Evolutionary conservation across 1,140 invertebrate genomes (phyloP), one percentile per base, ranked within the genome.

Genomic region (Bombyx mandarina): DNA sequence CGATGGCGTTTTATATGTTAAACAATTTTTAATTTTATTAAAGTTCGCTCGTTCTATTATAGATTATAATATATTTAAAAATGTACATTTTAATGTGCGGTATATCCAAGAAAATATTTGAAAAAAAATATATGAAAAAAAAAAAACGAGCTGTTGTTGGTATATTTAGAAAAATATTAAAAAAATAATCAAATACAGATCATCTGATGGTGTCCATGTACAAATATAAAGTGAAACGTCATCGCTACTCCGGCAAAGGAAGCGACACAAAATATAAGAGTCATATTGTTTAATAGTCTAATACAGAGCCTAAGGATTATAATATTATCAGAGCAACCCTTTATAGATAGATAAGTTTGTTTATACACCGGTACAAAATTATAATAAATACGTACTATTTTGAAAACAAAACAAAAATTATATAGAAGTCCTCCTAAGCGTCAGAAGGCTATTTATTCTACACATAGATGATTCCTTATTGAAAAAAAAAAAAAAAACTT

Each of bases 31-130:
- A 86, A 88, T 86, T 86, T 86, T 86, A 86, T 86, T 75, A 71
- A 83, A 86, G 84, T 83, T 86, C 83, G 84, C 82, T 87, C 84
- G 84, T 87, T 87, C 81, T 69, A 69, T 85, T 86, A 85, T 87
- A 85, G 75, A 84, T 35, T 3, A 35, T 35, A 82, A 79, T 84
- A 87, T 87, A 85, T 87, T 83, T 82, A 84, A 84, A 83, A 80
- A 79, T 86, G 69, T 86, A 78, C 80, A 82, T 83, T 80, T 76
- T 71, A 79, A 79, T 86, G 81, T 82, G 77, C 78, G 70, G 45
- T 47, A 51, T 78, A 79, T 66, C 62, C 70, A 73, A 77, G 71
- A 82, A 83, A 82, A 71, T 81, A 78, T 77, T 82, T 82, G 77
- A 82, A 73, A 82, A 82, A 74, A 66, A 69, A 75, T n/a, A 69